These are phyloP conservation scores for Lytechinus variegatus DNA, from an alignment of 35 echinoderm and acorn worm genomes.

Conservation along the genomic window DNA sequence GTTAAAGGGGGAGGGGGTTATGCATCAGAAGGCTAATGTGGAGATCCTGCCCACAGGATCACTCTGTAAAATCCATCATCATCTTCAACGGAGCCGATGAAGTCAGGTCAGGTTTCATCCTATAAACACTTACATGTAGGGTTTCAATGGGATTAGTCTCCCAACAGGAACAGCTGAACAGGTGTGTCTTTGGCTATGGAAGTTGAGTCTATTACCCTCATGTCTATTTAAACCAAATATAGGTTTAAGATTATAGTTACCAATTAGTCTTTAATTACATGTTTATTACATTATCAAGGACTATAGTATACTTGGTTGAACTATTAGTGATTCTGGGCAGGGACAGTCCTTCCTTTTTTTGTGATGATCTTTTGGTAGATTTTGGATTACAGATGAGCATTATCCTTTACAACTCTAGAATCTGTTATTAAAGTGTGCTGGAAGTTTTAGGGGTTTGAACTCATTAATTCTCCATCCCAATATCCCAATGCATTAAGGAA, in stretches of 20 bases:
- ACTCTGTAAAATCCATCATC: neutral
- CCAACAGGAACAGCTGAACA: neutral
- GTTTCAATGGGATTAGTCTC: neutral
- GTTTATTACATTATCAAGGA: no score
- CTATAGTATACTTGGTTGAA: no score
- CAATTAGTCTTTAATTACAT: neutral
- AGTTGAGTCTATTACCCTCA: neutral
- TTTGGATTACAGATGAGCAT: no score
- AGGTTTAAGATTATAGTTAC: neutral
- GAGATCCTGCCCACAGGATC: neutral
- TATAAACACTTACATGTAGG: neutral
- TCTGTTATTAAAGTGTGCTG: no score
- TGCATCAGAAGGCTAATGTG: neutral
- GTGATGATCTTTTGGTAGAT: no score
- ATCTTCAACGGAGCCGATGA: neutral
- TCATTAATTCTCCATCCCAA: no score
- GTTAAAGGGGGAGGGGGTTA: neutral
- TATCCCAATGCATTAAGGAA: no score
- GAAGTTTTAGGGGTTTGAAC: no score
- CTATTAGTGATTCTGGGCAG: no score
- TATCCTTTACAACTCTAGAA: no score
- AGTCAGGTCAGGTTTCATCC: neutral
- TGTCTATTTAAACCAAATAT: neutral
- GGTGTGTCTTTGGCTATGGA: neutral
- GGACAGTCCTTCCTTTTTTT: no score